Conservation (phyloP, 1,140 invertebrate genomes). For the Conopomorpha cramerella region DNA sequence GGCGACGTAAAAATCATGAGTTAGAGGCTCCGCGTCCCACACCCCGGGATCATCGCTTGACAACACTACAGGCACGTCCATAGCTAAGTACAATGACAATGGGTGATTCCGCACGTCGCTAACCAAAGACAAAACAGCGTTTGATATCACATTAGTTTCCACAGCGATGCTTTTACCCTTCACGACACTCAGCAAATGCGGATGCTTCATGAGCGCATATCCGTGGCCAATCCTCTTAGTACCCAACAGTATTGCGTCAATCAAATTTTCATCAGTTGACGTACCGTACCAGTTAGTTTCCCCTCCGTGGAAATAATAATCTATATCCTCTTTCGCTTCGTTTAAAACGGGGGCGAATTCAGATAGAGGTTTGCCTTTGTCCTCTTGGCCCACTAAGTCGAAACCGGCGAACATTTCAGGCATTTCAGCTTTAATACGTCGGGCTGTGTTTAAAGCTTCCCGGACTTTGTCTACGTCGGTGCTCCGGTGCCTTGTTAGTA, state of each 20-base stretch:
- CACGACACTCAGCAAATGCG: slow-evolving; percentile 64
- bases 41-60: slow-evolving; percentile 79
- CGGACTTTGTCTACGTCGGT: slow-evolving; percentile 23
- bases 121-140: slow-evolving; percentile 76
- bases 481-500: slow-evolving; percentile 65
- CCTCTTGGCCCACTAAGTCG: slow-evolving; percentile 79
- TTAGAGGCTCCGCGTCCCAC: slow-evolving; percentile 75
- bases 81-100: slow-evolving; percentile 67
- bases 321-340: slow-evolving; percentile 60
- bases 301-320: slow-evolving; percentile 78
- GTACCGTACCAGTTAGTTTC: slow-evolving; percentile 78
- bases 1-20: slow-evolving; percentile 82
- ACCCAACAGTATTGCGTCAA: slow-evolving; percentile 79
- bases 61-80: slow-evolving; percentile 64
- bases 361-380: slow-evolving; percentile 64
- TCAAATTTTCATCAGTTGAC: slow-evolving; percentile 70
- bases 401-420: slow-evolving; percentile 72
- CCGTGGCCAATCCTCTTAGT: slow-evolving; percentile 72
- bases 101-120: slow-evolving; percentile 84
- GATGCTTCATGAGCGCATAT: slow-evolving; percentile 76
- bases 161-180: slow-evolving; percentile 71
- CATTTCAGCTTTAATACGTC: slow-evolving; percentile 42
- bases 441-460: slow-evolving; percentile 45
- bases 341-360: slow-evolving; percentile 64
- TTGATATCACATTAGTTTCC: slow-evolving; percentile 84